Conservation (phyloP, 2,888 invertebrate species). For the Kuschelorhynchus macadamiae region DNA sequence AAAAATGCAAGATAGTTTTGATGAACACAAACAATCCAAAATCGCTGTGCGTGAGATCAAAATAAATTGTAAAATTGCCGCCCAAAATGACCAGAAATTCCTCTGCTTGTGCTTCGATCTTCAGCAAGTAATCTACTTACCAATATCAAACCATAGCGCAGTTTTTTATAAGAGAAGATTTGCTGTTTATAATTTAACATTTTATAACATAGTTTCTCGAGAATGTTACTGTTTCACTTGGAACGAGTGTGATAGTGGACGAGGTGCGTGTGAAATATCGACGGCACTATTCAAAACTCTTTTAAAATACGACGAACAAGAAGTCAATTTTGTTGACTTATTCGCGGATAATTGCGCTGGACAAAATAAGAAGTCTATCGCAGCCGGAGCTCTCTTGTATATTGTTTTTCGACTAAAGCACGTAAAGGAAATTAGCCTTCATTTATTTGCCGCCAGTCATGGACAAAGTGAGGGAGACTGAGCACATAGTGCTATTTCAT, state of each 20-base stretch:
- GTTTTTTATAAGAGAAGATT: conserved; percentile 21
- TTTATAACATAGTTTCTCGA: conserved; percentile 4
- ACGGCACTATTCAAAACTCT: conserved; percentile 10
- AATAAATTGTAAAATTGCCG: background rate
- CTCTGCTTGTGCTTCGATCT: conserved; percentile 31
- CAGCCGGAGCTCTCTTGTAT: conserved; percentile 18
- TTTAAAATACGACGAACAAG: background rate
- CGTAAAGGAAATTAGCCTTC: conserved; percentile 18
- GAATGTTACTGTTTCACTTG: conserved; percentile 7
- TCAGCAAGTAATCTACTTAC: conserved; percentile 36
- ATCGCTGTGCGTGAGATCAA: conserved; percentile 10
- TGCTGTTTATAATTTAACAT: conserved; percentile 15
- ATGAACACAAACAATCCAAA: conserved; percentile 20
- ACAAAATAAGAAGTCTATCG: conserved; percentile 6
- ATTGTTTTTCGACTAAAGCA: conserved; percentile 10
- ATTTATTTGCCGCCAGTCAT: conserved; percentile 25
- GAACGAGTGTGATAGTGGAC: conserved; percentile 15
- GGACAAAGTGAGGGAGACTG: conserved; percentile 30
- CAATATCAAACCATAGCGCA: background rate
- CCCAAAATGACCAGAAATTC: background rate
- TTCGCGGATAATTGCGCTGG: conserved; percentile 8
- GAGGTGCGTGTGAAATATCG: conserved; percentile 10
- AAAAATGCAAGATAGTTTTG: conserved; percentile 12
- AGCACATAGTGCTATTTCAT: conserved; percentile 16
- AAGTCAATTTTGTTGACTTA: conserved; percentile 9